These are phyloP conservation scores for Lordiphosa clarofinis DNA, from an alignment of 1,140 invertebrate genomes.

Conservation along the genomic window DNA sequence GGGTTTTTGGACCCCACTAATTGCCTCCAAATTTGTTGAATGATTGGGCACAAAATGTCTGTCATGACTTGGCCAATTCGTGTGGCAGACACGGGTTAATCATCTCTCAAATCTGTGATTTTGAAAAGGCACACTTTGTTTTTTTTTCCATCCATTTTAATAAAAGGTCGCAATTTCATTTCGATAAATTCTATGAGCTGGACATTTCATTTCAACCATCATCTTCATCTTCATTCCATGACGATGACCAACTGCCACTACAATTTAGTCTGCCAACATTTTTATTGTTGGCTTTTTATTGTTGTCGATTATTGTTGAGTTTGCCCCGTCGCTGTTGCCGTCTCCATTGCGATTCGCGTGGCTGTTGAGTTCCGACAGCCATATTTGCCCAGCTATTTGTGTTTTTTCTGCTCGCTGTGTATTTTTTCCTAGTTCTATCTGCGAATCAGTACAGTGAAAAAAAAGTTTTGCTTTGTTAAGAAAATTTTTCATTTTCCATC, in stretches of 20 bases:
- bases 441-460: slow-evolving; percentile 17
- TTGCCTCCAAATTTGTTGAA: slow-evolving; percentile 44
- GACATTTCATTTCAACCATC: slow-evolving; percentile 17
- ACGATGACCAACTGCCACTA: slow-evolving; percentile 20
- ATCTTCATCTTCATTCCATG: slow-evolving; percentile 8
- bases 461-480: not conserved
- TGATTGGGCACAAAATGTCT: slow-evolving; percentile 37
- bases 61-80: slow-evolving; percentile 24
- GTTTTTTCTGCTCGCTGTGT: not conserved
- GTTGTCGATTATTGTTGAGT: slow-evolving; percentile 64
- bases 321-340: slow-evolving; percentile 45
- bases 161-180: slow-evolving; percentile 51
- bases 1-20: slow-evolving; percentile 16
- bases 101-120: too few species aligned
- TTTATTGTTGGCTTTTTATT: slow-evolving; percentile 52
- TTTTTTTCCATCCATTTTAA: slow-evolving; percentile 28
- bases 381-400: slow-evolving; percentile 5
- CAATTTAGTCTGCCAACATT: slow-evolving; percentile 25
- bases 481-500: too few species aligned
- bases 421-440: slow-evolving; percentile 9
- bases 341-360: not conserved
- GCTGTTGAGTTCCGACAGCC: not conserved
- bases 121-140: not conserved
- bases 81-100: too few species aligned
- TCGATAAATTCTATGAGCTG: slow-evolving; percentile 44